These are phyloP conservation scores for Heliconius ethilla DNA, from an alignment of 2,888 invertebrate species.

Conservation along the genomic window DNA sequence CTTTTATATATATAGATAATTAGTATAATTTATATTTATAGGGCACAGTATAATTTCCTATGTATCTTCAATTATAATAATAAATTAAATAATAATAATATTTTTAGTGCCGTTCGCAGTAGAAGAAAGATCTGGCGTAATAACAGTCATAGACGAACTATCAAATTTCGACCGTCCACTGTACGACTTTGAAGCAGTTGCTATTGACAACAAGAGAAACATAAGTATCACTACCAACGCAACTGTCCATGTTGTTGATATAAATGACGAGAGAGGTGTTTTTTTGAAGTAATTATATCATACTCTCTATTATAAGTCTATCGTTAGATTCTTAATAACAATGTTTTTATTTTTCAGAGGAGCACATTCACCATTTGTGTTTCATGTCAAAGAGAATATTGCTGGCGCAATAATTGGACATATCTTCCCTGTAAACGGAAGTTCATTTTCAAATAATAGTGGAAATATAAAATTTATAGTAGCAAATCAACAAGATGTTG, in stretches of 20 bases:
- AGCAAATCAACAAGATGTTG: slow-evolving; percentile 91
- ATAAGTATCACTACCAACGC: slow-evolving; percentile 90
- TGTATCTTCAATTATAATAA: no score
- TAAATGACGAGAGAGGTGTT: slow-evolving; percentile 86
- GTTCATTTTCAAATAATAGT: slow-evolving; percentile 61
- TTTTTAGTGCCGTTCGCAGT: slow-evolving; percentile 92
- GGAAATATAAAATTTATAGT: slow-evolving; percentile 87
- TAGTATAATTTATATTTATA: no score
- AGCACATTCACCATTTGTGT: slow-evolving; percentile 86
- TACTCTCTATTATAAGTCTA: slow-evolving; percentile 32
- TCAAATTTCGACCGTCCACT: slow-evolving; percentile 85
- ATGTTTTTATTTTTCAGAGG: slow-evolving; percentile 76
- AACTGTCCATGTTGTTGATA: slow-evolving; percentile 91
- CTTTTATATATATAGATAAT: not conserved
- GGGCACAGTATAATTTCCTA: no score
- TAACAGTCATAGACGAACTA: slow-evolving; percentile 90
- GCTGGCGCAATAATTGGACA: slow-evolving; percentile 88
- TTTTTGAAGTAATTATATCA: slow-evolving; percentile 79
- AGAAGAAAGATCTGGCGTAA: slow-evolving; percentile 92
- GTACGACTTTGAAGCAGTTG: slow-evolving; percentile 92
- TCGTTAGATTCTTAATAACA: slow-evolving; percentile 46
- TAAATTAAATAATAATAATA: no score
- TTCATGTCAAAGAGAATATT: slow-evolving; percentile 89
- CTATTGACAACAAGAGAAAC: slow-evolving; percentile 83
- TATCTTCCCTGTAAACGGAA: slow-evolving; percentile 83